These are phyloP conservation scores for Dufourea novaeangliae DNA, from an alignment of 1,140 invertebrate genomes.

Conservation along the genomic window DNA sequence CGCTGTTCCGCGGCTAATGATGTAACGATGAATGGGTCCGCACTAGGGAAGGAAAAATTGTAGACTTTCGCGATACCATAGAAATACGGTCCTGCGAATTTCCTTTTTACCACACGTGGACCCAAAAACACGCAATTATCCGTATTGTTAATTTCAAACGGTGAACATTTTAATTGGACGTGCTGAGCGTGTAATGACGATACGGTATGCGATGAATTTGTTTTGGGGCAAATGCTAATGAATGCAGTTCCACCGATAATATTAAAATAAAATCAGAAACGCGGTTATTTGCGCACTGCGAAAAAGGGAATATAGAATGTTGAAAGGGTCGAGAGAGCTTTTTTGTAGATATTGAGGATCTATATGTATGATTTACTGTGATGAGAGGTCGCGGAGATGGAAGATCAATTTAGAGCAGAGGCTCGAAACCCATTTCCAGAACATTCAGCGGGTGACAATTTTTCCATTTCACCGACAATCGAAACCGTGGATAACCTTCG, in stretches of 20 bases:
- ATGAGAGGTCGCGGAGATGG: constrained; percentile 7
- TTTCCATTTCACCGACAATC: constrained; percentile 60
- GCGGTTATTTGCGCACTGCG: too few relatives aligned
- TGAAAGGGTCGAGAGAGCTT: too few relatives aligned
- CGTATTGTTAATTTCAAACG: too few relatives aligned
- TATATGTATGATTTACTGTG: constrained; percentile 27
- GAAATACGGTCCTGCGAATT: neutral
- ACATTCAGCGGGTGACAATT: constrained; percentile 51
- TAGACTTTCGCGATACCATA: neutral
- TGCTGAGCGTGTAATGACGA: too few relatives aligned
- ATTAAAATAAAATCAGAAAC: too few relatives aligned
- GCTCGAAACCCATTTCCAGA: constrained; percentile 41
- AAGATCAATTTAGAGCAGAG: constrained; percentile 10
- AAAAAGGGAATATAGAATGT: too few relatives aligned
- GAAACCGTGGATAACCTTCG: constrained; percentile 31
- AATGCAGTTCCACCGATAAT: too few relatives aligned
- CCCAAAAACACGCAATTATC: neutral
- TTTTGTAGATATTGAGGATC: too few relatives aligned
- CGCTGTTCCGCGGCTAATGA: constrained; percentile 15
- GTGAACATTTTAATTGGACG: too few relatives aligned
- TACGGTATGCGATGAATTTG: too few relatives aligned
- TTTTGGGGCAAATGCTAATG: too few relatives aligned
- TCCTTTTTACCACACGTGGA: neutral
- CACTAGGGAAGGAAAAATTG: neutral
- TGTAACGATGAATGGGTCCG: constrained; percentile 31